Evolutionary conservation across 2,797 vertebrate species (phyloP).

Genomic region (Centropyge bicolor): DNA sequence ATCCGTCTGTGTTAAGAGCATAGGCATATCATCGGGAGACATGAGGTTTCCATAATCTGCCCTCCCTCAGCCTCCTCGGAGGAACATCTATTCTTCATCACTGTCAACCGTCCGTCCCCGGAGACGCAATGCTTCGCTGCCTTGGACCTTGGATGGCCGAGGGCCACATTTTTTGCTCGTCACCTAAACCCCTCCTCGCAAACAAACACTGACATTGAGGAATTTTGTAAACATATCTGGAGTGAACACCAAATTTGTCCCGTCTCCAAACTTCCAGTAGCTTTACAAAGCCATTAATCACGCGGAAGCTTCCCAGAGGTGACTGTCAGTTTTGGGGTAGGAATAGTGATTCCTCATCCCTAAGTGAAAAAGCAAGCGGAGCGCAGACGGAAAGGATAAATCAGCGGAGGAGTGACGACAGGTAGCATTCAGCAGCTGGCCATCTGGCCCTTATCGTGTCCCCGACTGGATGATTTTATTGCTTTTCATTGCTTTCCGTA

Average conservation of each 20-base stretch:
- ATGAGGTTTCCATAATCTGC: slow-evolving; percentile 78
- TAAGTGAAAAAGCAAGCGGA: slow-evolving; percentile 88
- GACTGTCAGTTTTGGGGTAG: slow-evolving; percentile 79
- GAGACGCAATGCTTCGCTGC: slow-evolving; percentile 78
- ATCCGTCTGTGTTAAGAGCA: slow-evolving; percentile 81
- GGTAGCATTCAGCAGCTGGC: slow-evolving; percentile 82
- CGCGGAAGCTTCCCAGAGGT: slow-evolving; percentile 80
- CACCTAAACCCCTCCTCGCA: slow-evolving; percentile 75
- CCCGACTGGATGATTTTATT: slow-evolving; percentile 83
- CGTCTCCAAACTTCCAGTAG: slow-evolving; percentile 80
- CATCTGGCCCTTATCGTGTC: slow-evolving; percentile 80
- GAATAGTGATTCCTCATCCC: slow-evolving; percentile 79
- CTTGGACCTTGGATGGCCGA: slow-evolving; percentile 68
- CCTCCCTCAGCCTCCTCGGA: slow-evolving; percentile 80
- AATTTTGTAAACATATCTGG: slow-evolving; percentile 82
- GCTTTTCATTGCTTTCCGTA: slow-evolving; percentile 86
- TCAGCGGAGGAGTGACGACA: slow-evolving; percentile 82
- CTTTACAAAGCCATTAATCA: slow-evolving; percentile 86
- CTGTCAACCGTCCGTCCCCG: slow-evolving; percentile 79
- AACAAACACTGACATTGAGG: slow-evolving; percentile 81
- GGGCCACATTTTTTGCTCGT: slow-evolving; percentile 71
- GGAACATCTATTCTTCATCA: slow-evolving; percentile 82
- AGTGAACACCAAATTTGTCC: slow-evolving; percentile 76
- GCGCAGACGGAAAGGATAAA: slow-evolving; percentile 85
- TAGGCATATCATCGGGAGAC: slow-evolving; percentile 77